Evolutionary conservation across 2,113 vertebrate genomes (phyloP).

Genomic region (Dolichotis patagonum): DNA sequence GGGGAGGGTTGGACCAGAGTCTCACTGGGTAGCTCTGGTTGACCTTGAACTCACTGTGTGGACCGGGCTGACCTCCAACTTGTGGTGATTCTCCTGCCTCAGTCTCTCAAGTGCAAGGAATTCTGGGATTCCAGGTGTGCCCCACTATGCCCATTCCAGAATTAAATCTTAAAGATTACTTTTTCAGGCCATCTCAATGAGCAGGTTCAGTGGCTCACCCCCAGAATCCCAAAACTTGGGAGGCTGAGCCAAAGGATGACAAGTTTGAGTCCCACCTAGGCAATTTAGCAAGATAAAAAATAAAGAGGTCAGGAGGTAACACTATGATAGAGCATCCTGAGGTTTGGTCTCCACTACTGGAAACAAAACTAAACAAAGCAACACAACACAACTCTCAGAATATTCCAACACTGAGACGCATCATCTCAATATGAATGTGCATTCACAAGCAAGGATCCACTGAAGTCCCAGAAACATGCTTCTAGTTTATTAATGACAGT

Average conservation of each 20-base stretch:
- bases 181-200: background rate
- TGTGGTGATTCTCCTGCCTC: background rate
- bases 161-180: background rate
- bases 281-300: background rate
- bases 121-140: background rate
- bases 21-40: background rate
- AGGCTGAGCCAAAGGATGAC: background rate
- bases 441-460: background rate
- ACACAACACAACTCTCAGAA: background rate
- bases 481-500: background rate
- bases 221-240: background rate
- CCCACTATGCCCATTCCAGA: background rate
- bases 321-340: background rate
- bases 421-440: background rate
- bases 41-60: background rate
- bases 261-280: background rate
- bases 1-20: background rate
- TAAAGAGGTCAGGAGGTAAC: background rate
- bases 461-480: background rate
- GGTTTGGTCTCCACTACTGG: background rate
- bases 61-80: background rate
- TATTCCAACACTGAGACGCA: background rate
- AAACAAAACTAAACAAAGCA: background rate
- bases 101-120: background rate
- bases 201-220: background rate